These are phyloP conservation scores for Acanthurus tractus DNA, from an alignment of 2,797 vertebrate genomes.

Conservation along the genomic window DNA sequence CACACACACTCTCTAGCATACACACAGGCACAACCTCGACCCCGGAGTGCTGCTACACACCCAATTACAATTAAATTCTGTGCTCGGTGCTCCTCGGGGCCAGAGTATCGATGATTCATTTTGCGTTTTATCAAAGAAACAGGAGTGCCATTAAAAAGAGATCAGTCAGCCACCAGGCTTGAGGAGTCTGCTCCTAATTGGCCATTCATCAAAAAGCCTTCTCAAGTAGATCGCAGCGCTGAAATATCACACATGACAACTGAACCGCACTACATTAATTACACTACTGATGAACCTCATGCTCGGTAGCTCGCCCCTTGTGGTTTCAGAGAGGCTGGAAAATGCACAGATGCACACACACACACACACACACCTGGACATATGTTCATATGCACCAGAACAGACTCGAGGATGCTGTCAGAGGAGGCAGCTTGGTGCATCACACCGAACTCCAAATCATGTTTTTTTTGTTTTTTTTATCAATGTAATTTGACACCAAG, in stretches of 20 bases:
- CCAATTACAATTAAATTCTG: slow-evolving; percentile 79
- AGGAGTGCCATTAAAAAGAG: slow-evolving; percentile 87
- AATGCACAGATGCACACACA: slow-evolving; percentile 24
- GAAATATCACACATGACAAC: slow-evolving; percentile 84
- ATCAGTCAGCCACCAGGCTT: slow-evolving; percentile 86
- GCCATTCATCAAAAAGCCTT: slow-evolving; percentile 87
- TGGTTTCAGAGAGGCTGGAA: slow-evolving; percentile 37
- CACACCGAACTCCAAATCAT: not conserved
- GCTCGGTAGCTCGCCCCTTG: slow-evolving; percentile 52
- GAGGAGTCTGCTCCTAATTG: slow-evolving; percentile 85
- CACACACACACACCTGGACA: slow-evolving; percentile 38
- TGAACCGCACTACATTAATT: slow-evolving; percentile 81
- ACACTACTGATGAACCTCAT: slow-evolving; percentile 75
- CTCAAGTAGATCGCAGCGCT: slow-evolving; percentile 76
- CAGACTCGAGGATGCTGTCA: not conserved
- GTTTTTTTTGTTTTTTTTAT: slow-evolving; percentile 27
- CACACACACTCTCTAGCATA: slow-evolving; percentile 22
- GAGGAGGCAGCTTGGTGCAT: not conserved
- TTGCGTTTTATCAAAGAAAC: slow-evolving; percentile 87
- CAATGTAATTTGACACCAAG: slow-evolving; percentile 29
- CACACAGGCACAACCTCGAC: slow-evolving; percentile 34
- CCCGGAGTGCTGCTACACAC: slow-evolving; percentile 57
- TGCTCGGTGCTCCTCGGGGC: slow-evolving; percentile 66
- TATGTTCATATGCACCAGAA: not conserved
- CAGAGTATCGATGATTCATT: slow-evolving; percentile 86